Conservation (phyloP, 2,888 invertebrate species). For the Amorpha juglandis region DNA sequence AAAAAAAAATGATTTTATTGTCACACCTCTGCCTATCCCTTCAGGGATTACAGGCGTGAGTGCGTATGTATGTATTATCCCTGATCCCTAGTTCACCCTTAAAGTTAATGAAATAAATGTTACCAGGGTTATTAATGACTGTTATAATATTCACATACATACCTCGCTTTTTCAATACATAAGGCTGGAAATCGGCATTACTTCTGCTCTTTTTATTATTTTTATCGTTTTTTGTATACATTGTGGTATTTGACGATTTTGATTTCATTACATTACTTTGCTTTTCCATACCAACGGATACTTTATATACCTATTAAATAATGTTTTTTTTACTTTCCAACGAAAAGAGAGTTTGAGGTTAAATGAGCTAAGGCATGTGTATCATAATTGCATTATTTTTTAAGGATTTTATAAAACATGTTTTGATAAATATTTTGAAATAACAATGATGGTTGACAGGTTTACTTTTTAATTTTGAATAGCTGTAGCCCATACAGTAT, state of each 20-base stretch:
- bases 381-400: background rate
- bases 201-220: constrained; percentile 52
- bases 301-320: constrained; percentile 22
- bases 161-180: constrained; percentile 55
- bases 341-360: background rate
- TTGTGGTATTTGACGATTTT: constrained; percentile 56
- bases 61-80: constrained; percentile 23
- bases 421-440: background rate
- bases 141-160: constrained; percentile 56
- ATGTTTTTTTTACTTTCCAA: background rate
- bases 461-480: background rate
- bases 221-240: constrained; percentile 36
- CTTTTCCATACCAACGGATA: constrained; percentile 41
- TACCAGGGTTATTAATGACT: constrained; percentile 35
- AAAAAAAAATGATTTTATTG: no score
- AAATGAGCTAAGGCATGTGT: background rate
- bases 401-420: background rate
- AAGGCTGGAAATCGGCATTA: constrained; percentile 48
- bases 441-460: background rate
- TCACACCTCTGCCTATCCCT: no score
- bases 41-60: no score
- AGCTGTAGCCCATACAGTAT: no score
- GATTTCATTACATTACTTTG: constrained; percentile 50
- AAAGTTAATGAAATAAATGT: background rate
- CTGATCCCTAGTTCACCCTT: no score